These are phyloP conservation scores for Bufo gargarizans DNA, from an alignment of 2,113 vertebrate genomes.

Conservation along the genomic window DNA sequence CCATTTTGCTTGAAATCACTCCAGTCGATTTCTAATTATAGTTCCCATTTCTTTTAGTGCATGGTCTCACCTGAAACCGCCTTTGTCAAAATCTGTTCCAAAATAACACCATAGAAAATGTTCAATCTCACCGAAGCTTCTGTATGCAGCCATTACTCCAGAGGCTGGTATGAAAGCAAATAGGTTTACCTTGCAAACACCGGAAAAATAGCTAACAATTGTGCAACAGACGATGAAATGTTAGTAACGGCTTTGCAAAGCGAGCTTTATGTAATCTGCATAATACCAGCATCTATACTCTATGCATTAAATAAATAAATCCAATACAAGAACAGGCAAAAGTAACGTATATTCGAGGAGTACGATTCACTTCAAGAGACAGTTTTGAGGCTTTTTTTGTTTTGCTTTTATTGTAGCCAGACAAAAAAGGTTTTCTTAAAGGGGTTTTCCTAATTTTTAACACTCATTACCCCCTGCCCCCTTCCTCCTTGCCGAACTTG, in stretches of 20 bases:
- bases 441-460: no score
- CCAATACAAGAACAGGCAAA: no score
- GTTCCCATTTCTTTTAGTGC: not conserved
- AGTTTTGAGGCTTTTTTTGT: no score
- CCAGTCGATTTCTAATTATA: constrained; percentile 32
- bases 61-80: not conserved
- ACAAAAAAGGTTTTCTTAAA: no score
- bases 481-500: no score
- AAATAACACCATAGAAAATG: not conserved
- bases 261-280: not conserved
- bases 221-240: not conserved
- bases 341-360: no score
- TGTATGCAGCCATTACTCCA: not conserved
- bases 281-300: not conserved
- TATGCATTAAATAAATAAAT: no score
- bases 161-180: not conserved
- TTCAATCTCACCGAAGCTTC: not conserved
- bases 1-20: constrained; percentile 7
- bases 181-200: not conserved
- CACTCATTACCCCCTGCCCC: no score
- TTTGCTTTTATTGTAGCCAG: no score
- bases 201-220: not conserved
- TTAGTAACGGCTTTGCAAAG: not conserved
- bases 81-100: not conserved
- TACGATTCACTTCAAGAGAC: no score